Evolutionary conservation across 2,113 vertebrate species (phyloP), one percentile per base, ranked within the genome.

Genomic region (Planiliza haematocheilus): DNA sequence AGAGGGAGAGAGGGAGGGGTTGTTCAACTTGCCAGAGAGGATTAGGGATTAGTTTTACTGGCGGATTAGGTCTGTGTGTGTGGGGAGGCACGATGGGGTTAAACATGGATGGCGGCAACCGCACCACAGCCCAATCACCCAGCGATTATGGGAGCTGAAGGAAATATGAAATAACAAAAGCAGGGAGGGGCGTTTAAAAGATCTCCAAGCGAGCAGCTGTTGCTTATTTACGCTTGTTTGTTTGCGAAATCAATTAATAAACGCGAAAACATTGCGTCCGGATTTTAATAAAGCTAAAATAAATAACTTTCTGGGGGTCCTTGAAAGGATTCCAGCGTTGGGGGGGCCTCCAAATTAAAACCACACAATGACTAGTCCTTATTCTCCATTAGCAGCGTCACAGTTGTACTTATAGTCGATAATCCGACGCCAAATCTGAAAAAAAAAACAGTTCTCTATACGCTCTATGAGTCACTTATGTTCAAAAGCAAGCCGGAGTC

Each of bases 11-110:
- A 64, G 24, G 0, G 42, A 45, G 58, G 34, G 64, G 50, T 41
- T 70, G 83, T 89, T 83, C 81, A 89, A 87, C 48, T 90, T 86
- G 89, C 90, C 79, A 88, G 85, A 86, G 82, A 85, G 92, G 93
- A 93, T 94, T 94, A 94, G 45, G 90, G 92, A 94, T 94, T 93
- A 93, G 90, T 91, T 92, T 88, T 92, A 82, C 88, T 86, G 88
- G 77, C 58, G 91, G 92, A 93, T 93, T 93, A 94, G 68, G 85
- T 65, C 68, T 90, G 87, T 86, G 84, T 86, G 84, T 87, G 81
- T 78, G 65, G 79, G 70, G 75, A 71, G 83, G 63, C 75, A 84
- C 74, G 86, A 84, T 82, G 86, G 88, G 91, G 92, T 94, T 94
- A 91, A 94, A 91, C 83, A 79, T 83, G 90, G 88, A 91, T 77